Evolutionary conservation across 2,113 vertebrate genomes (phyloP), one percentile per base, ranked within the genome.

Genomic region (Amia ocellicauda): DNA sequence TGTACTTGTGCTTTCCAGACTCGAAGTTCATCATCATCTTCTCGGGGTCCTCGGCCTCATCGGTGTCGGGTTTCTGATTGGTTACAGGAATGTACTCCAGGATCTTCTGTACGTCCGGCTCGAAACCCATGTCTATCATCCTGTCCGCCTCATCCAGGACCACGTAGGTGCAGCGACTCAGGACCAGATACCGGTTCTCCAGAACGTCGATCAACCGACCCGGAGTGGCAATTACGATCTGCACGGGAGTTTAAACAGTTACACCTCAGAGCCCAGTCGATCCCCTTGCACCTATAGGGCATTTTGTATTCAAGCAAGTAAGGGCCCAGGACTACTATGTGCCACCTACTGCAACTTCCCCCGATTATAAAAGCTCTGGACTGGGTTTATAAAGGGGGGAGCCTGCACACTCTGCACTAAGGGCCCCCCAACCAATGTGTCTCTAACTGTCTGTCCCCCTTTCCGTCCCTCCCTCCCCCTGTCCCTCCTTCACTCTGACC

Each of bases 101-200:
- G 69, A 99, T 99, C 85, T 97, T 98, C 75, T 99, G 95, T 47
- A 99, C 96, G 0, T 99, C 96, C 0, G 96, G 96, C 81, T 99
- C 96, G 3, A 99, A 99, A 73, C 96, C 96, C 96, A 99, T 99
- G 83, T 99, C 96, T 26, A 99, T 99, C 96, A 99, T 99, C 60
- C 96, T 90, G 13, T 99, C 96, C 0, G 96, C 96, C 81, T 99
- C 96, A 0, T 99, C 96, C 60, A 99, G 88, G 67, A 99, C 96
- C 78, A 97, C 93, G 3, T 99, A 99, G 2, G 96, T 99, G 70
- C 96, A 99, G 73, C 96, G 93, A 81, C 96, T 94, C 73, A 99
- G 78, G 54, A 99, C 96, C 72, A 99, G 78, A 83, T 99, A 99
- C 0, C 96, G 91, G 73, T 98, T 99, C 87, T 99, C 96, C 76